phyloP scores from a whole-genome alignment of 2,113 vertebrate genomes.

The Myiagra hebetior region DNA sequence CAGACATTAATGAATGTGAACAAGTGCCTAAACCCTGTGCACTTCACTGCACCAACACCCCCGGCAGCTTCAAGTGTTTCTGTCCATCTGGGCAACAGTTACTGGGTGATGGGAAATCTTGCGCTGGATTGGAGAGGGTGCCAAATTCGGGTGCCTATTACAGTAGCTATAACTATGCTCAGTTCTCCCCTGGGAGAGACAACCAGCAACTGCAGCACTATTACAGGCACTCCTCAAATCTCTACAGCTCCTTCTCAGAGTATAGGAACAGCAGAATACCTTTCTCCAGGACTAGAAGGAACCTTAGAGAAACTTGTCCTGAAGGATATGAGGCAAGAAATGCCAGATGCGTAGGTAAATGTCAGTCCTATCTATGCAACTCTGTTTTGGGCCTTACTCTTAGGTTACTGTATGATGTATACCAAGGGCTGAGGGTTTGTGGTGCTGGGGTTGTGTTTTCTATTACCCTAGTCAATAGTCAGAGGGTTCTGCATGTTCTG shows the following conservation, averaged over 20 bases:
- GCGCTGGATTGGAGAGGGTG: conserved; percentile 91
- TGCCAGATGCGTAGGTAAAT: conserved; percentile 91
- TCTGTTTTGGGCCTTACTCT: conserved; percentile 16
- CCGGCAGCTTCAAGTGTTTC: conserved; percentile 93
- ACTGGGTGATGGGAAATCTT: conserved; percentile 95
- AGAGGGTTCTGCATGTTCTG: background rate
- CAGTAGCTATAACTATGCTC: conserved; percentile 83
- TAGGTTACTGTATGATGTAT: background rate
- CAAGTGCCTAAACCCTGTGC: conserved; percentile 89
- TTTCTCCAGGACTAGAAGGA: conserved; percentile 79
- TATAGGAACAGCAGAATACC: conserved; percentile 76
- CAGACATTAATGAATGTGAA: conserved; percentile 98
- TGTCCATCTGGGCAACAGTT: conserved; percentile 90
- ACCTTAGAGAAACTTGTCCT: conserved; percentile 81
- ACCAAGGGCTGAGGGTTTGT: background rate
- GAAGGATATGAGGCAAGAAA: conserved; percentile 84
- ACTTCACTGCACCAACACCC: conserved; percentile 90
- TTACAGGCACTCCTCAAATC: conserved; percentile 89
- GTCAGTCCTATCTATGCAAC: conserved; percentile 67
- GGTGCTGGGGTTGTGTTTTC: background rate
- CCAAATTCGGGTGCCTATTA: conserved; percentile 81
- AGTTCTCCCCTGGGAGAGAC: conserved; percentile 80
- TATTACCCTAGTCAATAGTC: background rate
- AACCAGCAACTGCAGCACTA: conserved; percentile 80
- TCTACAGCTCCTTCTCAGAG: conserved; percentile 86